phyloP scores from a whole-genome alignment of 2,888 invertebrate species.

The Eudemis profundana region DNA sequence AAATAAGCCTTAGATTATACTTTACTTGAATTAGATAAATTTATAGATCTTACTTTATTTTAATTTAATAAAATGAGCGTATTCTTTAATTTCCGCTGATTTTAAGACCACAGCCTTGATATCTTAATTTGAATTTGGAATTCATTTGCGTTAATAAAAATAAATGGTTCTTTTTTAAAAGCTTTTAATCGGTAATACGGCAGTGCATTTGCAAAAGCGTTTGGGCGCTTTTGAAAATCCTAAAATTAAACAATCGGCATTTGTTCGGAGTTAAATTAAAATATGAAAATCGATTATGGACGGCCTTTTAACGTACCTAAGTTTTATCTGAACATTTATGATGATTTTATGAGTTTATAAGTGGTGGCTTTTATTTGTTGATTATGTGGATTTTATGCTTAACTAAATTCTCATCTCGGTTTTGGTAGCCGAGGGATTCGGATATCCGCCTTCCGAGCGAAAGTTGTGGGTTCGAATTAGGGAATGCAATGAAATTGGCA shows the following conservation, averaged over 20 bases:
- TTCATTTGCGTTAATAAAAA: slow-evolving; percentile 55
- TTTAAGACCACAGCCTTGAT: slow-evolving; percentile 57
- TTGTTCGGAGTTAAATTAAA: slow-evolving; percentile 9
- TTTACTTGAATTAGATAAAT: no score
- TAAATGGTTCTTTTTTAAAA: slow-evolving; percentile 51
- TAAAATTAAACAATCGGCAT: slow-evolving; percentile 20
- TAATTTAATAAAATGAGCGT: no score
- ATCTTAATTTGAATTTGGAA: slow-evolving; percentile 75
- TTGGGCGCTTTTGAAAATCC: slow-evolving; percentile 26
- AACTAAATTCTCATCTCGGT: no score
- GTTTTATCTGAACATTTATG: slow-evolving; percentile 9
- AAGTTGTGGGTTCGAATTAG: no score
- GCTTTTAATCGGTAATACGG: slow-evolving; percentile 47
- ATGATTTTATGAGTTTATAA: not conserved
- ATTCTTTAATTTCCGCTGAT: not conserved
- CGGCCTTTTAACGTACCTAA: slow-evolving; percentile 17
- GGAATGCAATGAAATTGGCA: no score
- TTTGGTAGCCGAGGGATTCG: no score
- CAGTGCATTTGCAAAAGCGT: slow-evolving; percentile 38
- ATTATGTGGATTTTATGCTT: not conserved
- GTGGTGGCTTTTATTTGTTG: not conserved
- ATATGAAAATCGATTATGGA: slow-evolving; percentile 6
- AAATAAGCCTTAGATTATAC: no score
- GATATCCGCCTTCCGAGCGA: no score
- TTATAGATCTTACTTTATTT: no score